Base-by-base conservation (phyloP, 2,113 vertebrate genomes). In the Harpagus bidentatus region DNA sequence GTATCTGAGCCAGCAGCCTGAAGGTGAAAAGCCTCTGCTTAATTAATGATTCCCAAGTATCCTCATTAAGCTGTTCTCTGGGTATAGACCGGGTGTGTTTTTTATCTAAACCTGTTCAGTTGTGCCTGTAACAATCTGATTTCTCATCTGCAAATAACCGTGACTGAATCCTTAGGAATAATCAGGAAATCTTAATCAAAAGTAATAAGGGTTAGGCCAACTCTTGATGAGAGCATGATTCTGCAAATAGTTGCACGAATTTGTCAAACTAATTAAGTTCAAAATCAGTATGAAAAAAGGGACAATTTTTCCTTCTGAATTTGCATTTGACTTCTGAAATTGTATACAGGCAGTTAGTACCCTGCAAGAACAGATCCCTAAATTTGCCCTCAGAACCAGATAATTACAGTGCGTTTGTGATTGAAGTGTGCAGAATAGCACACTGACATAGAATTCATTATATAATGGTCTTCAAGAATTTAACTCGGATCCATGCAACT, bases 131-230 rank as follows among this genome's bases (percentile, higher is more conserved):
- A 95, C 34, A 91, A 91, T 83, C 10, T 58, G 84, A 93, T 86
- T 90, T 85, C 61, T 91, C 76, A 86, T 85, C 53, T 86, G 62
- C 71, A 91, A 73, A 88, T 36, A 90, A 48, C 38, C 0, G 0
- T 42, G 53, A 80, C 73, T 47, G 58, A 87, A 62, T 94, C 66
- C 42, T 52, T 25, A 80, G 20, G 48, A 95, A 94, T 86, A 95
- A 95, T 94, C 91, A 95, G 50, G 31, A 91, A 93, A 85, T 66
- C 66, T 80, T 97, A 82, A 97, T 83, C 62, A 93, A 87, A 96
- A 89, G n/a, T 80, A 95, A 87, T 7, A 65, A 12, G 21, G 55
- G n/a, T 61, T 77, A 82, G 72, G 56, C 3, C 1, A 74, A 32
- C 31, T 67, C 73, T 74, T 86, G 70, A 82, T 70, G 38, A 94